Conservation (phyloP, 2,888 invertebrate genomes). For the Andrena fulva region DNA sequence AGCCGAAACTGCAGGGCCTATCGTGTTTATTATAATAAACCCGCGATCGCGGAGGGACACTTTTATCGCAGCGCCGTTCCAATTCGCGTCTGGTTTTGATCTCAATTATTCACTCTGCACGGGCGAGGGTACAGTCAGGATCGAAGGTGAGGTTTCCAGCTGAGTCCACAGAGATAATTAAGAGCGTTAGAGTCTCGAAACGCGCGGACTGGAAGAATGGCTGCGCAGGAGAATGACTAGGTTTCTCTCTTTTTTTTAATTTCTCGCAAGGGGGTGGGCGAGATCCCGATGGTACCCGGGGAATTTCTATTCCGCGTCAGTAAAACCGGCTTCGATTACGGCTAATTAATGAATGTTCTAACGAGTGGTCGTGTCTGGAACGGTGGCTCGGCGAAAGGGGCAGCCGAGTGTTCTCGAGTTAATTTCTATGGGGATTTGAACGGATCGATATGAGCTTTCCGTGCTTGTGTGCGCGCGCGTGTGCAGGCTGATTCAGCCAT, state of each 20-base stretch:
- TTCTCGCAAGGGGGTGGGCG: slow-evolving; percentile 20
- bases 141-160: slow-evolving; percentile 57
- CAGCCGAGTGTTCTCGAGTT: slow-evolving; percentile 73
- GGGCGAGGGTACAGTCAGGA: slow-evolving; percentile 28
- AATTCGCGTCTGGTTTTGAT: slow-evolving; percentile 24
- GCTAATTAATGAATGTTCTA: slow-evolving; percentile 72
- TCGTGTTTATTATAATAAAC: not conserved
- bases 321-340: slow-evolving; percentile 70
- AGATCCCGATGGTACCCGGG: slow-evolving; percentile 52
- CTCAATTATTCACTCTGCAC: slow-evolving; percentile 20
- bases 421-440: slow-evolving; percentile 74
- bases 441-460: slow-evolving; percentile 68
- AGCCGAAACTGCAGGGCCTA: not conserved
- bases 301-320: slow-evolving; percentile 70
- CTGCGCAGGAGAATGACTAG: slow-evolving; percentile 48
- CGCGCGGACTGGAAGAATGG: slow-evolving; percentile 50
- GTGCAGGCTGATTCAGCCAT: slow-evolving; percentile 46
- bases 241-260: slow-evolving; percentile 48
- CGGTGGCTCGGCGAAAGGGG: slow-evolving; percentile 65
- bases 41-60: slow-evolving; percentile 13
- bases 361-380: slow-evolving; percentile 71
- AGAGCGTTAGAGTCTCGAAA: slow-evolving; percentile 48
- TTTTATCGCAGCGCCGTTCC: slow-evolving; percentile 15
- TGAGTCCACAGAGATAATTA: slow-evolving; percentile 66
- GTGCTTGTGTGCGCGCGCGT: slow-evolving; percentile 37